Conservation (phyloP, 2,113 vertebrate species). For the Boulengeromyrus knoepffleri region DNA sequence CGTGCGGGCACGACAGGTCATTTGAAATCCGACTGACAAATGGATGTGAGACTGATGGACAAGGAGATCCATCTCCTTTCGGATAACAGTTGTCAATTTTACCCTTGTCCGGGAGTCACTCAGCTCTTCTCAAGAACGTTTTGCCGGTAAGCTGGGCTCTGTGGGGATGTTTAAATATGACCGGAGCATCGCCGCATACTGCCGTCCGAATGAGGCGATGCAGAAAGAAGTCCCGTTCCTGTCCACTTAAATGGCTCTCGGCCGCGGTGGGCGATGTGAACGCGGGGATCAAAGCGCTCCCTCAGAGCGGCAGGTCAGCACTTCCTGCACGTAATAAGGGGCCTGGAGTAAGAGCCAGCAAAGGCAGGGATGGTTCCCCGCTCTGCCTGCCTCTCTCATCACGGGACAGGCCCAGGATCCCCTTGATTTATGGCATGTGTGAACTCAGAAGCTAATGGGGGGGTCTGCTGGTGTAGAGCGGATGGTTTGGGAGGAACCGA, state of each 20-base stretch:
- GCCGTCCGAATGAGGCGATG: not conserved
- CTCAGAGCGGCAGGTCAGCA: not conserved
- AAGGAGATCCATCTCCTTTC: not conserved
- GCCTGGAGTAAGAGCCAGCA: not conserved
- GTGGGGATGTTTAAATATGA: not conserved
- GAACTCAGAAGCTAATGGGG: constrained; percentile 15
- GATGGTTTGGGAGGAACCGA: not conserved
- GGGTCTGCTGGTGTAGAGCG: not conserved
- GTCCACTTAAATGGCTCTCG: not conserved
- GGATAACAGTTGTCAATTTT: not conserved
- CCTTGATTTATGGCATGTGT: constrained; percentile 21
- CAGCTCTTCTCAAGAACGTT: not conserved
- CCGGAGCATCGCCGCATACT: not conserved
- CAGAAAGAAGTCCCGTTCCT: not conserved
- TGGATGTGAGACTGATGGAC: not conserved
- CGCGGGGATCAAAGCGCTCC: not conserved
- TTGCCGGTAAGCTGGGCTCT: not conserved
- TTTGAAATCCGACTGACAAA: not conserved
- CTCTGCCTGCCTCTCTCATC: not conserved
- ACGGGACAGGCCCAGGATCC: constrained; percentile 9
- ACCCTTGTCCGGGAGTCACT: not conserved
- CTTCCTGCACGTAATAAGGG: not conserved
- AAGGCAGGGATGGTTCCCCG: not conserved
- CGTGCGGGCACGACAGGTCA: not conserved
- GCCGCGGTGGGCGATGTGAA: not conserved